phyloP scores from a whole-genome alignment of 53 echinoderm and acorn worm genomes.

The Apostichopus leukothele region DNA sequence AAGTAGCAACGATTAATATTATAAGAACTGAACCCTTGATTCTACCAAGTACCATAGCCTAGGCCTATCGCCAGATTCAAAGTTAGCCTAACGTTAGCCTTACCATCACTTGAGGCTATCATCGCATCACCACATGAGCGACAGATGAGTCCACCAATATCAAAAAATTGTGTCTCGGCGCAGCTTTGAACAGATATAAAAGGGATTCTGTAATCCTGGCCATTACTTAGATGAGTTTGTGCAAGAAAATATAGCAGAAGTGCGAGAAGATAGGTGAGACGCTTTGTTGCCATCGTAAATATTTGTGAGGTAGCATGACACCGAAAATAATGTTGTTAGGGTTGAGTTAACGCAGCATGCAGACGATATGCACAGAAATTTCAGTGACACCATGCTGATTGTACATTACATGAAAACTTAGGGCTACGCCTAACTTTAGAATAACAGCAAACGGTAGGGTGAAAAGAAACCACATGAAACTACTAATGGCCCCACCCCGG shows the following conservation, averaged over 20 bases:
- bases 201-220: slow-evolving; percentile 9
- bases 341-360: background rate
- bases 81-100: background rate
- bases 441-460: no score
- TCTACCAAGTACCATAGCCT: no score
- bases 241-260: background rate
- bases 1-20: no score
- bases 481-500: no score
- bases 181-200: background rate
- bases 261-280: background rate
- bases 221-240: background rate
- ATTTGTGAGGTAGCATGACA: background rate
- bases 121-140: background rate
- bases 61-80: background rate
- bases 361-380: no score
- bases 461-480: no score
- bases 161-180: background rate
- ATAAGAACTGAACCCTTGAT: no score
- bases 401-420: no score
- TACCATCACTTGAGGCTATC: slow-evolving; percentile 25
- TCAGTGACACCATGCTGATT: no score
- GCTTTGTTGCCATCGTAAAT: slow-evolving; percentile 17
- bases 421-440: no score
- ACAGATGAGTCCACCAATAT: slow-evolving; percentile 12
- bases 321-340: slow-evolving; percentile 5